Evolutionary conservation across 2,797 vertebrate species (phyloP).

Genomic region (Chloroceryle amazona): DNA sequence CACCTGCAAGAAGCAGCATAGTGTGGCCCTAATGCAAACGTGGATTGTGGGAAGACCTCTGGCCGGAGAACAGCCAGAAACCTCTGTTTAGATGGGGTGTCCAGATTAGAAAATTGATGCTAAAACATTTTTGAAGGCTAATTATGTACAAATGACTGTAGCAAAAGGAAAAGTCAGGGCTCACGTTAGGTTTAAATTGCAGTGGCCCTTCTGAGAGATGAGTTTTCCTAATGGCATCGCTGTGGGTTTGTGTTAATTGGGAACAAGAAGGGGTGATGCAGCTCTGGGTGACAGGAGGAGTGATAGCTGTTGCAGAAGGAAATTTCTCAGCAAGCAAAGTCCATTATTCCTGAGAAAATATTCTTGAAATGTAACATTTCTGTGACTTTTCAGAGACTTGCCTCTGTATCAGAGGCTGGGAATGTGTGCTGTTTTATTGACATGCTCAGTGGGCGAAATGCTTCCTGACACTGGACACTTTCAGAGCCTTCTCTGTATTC

Average conservation of each 20-base stretch:
- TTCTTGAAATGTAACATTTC: neutral
- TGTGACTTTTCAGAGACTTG: neutral
- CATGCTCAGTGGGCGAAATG: accelerated
- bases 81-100: neutral
- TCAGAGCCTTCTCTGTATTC: neutral
- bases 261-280: neutral
- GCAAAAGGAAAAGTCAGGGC: neutral
- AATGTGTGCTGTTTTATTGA: neutral
- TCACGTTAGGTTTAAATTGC: neutral
- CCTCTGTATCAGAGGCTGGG: neutral
- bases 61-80: neutral
- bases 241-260: neutral
- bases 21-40: accelerated
- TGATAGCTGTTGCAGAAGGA: neutral
- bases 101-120: neutral
- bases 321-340: neutral
- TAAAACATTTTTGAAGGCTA: neutral
- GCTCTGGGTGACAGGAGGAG: neutral
- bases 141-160: neutral
- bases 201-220: neutral
- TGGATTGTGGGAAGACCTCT: neutral
- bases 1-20: neutral
- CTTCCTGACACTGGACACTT: neutral
- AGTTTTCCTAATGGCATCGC: neutral
- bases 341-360: neutral